Base-by-base conservation (phyloP, 2,113 vertebrate species). In the Carettochelys insculpta region DNA sequence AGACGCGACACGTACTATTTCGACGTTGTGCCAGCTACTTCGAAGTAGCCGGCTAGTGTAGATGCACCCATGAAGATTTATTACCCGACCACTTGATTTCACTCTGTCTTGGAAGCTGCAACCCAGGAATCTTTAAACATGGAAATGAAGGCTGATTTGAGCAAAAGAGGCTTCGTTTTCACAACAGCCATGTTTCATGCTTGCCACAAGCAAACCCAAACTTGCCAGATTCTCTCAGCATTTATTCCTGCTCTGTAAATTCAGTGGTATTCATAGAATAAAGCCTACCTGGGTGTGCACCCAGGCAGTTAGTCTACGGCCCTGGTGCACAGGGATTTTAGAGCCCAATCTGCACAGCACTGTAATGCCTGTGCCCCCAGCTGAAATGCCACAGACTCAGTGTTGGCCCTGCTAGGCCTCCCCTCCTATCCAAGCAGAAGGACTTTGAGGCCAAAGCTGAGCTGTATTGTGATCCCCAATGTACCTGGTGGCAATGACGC, bases 241-340 rank as follows among this genome's bases (percentile, higher is more conserved):
- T 80, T 86, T 91, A 2, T 89, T 90, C 13, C 31, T 81, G 56
- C 4, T 31, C 29, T 85, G 50, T 38, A 90, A 5, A 29, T 77
- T 89, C 0, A 0, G 8, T 61, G 79, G 41, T 87, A 88, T 43
- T 31, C 52, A 22, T 50, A 43, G 3, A 45, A 12, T 27, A 84
- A 80, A 38, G 61, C 34, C 34, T 65, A 34, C 61, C 8, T n/a
- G 34, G 34, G 34, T 38, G 38, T 4, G n/a, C 38, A 65, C 17
- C 16, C 31, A 65, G 58, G 34, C 61, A 54, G 5, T 25, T 27
- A 29, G 54, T 5, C 27, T 11, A 56, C 29, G 54, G 12, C 54
- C 5, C 54, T 56, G 27, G 27, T 56, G 25, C 54, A 65, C 34
- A 31, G 75, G 43, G 75, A 77, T 47, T 43, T 48, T 22, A 47